Conservation (phyloP, 2,113 vertebrate genomes). For the Pedetes capensis region DNA sequence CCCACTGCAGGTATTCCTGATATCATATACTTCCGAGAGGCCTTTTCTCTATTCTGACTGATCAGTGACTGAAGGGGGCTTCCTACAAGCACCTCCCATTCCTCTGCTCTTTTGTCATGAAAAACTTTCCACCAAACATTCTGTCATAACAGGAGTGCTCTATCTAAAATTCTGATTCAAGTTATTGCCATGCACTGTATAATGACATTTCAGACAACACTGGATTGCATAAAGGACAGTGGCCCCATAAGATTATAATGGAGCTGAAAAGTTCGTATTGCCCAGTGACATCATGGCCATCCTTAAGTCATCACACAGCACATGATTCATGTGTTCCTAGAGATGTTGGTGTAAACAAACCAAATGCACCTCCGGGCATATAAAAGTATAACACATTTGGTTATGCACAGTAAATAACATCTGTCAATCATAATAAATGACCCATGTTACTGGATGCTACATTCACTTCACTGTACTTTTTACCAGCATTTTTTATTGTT, state of each 20-base stretch:
- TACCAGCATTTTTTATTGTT: background rate
- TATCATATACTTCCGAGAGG: too few species aligned
- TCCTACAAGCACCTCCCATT: rapidly evolving
- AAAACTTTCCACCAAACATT: background rate
- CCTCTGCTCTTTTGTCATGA: background rate
- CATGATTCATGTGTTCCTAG: background rate
- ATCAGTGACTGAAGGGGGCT: background rate
- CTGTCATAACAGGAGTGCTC: background rate
- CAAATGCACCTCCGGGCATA: background rate
- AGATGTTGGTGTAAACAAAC: too few species aligned
- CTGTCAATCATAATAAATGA: background rate
- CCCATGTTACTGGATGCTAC: too few species aligned
- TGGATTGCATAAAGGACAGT: background rate
- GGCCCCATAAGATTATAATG: rapidly evolving
- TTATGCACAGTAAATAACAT: too few species aligned
- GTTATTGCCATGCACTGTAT: background rate
- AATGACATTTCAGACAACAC: background rate
- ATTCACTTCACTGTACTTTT: too few species aligned
- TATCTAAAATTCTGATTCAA: background rate
- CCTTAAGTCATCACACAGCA: too few species aligned
- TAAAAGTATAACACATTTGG: background rate
- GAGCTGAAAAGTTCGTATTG: background rate
- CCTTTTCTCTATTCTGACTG: too few species aligned
- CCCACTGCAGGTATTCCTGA: background rate
- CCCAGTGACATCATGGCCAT: too few species aligned